These are phyloP conservation scores for Agelas oroides DNA, from an alignment of 37 sponge, comb jelly and placozoan species.

Conservation along the genomic window DNA sequence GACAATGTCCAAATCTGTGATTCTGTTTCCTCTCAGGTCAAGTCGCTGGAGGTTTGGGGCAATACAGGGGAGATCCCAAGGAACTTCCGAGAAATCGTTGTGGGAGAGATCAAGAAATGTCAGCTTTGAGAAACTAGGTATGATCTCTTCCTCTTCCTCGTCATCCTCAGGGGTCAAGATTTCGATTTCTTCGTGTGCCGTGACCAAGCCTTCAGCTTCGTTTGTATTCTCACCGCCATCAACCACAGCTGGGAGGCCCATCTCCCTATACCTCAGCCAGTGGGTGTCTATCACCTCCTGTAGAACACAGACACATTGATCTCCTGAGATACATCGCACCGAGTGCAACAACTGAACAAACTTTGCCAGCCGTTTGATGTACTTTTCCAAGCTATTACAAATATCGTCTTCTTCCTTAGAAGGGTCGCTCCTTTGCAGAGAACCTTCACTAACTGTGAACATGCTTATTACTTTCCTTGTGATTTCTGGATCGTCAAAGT, in stretches of 20 bases:
- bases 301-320: not conserved
- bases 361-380: conserved; percentile 20
- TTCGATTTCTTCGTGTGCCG: not conserved
- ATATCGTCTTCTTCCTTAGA: not conserved
- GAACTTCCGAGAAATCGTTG: conserved; percentile 66
- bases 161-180: not conserved
- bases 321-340: not conserved
- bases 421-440: not conserved
- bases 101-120: conserved; percentile 64
- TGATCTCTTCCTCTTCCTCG: conserved; percentile 31
- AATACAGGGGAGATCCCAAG: conserved; percentile 76
- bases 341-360: conserved; percentile 28
- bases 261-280: not conserved
- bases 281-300: conserved; percentile 41
- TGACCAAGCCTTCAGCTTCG: no score
- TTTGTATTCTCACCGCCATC: no score
- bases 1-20: conserved; percentile 44
- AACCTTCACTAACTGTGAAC: conserved; percentile 4
- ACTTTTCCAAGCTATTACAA: not conserved
- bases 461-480: conserved; percentile 1
- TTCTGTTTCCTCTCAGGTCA: conserved; percentile 36
- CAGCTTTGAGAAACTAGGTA: not conserved
- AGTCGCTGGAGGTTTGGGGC: conserved; percentile 74
- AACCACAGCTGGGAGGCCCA: not conserved
- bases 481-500: conserved; percentile 31